A percentile compares a stretch with the other conserved stretches of the same genome.
Conservation (phyloP, 1,140 invertebrate species). For the Dysdera silvatica region DNA sequence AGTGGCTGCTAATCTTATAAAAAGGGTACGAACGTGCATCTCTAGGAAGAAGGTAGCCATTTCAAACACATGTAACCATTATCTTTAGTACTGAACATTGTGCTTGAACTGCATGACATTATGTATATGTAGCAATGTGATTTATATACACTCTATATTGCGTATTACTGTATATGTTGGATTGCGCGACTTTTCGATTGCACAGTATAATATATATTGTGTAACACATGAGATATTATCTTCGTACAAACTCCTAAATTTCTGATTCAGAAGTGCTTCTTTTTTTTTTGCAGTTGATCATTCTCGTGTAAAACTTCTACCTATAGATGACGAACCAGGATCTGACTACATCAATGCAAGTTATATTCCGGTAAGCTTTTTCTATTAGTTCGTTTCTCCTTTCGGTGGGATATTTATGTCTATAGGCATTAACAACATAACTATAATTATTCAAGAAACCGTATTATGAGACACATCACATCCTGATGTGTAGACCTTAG, state of each 20-base stretch:
- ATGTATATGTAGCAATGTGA: too few relatives aligned
- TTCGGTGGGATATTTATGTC: neutral
- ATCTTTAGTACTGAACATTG: too few relatives aligned
- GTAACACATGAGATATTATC: neutral
- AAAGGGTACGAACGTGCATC: too few relatives aligned
- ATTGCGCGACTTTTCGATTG: too few relatives aligned
- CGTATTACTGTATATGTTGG: too few relatives aligned
- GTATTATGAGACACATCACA: too few relatives aligned
- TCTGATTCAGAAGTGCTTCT: neutral
- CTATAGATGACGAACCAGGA: conserved; percentile 28
- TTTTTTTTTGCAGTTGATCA: conserved; percentile 32
- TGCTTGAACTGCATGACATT: too few relatives aligned
- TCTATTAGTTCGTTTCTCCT: conserved; percentile 1
- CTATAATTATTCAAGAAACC: neutral
- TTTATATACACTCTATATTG: too few relatives aligned
- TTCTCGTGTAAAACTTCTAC: conserved; percentile 33
- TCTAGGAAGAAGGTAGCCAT: too few relatives aligned
- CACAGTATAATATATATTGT: neutral
- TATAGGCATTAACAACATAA: neutral
- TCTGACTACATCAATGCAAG: conserved; percentile 35
- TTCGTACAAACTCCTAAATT: neutral
- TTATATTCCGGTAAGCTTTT: conserved; percentile 30
- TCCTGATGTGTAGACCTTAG: too few relatives aligned
- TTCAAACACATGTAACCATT: too few relatives aligned
- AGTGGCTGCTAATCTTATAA: too few relatives aligned